Percentiles rank a stretch among this genome's conserved stretches.
Conservation (phyloP, 2,797 vertebrate genomes). For the Aeoliscus strigatus region DNA sequence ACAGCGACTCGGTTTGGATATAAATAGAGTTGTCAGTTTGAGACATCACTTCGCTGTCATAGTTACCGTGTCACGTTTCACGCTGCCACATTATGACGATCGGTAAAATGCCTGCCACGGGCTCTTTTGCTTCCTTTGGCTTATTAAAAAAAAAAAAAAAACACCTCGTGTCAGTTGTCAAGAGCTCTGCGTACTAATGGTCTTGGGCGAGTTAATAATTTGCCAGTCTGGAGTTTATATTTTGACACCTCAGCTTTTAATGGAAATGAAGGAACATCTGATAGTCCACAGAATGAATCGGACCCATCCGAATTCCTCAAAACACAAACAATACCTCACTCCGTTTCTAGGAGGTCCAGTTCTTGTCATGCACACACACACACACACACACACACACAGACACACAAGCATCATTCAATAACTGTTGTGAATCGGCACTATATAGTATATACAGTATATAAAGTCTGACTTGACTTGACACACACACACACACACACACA, state of each 20-base stretch:
- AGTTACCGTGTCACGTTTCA: slow-evolving; percentile 56
- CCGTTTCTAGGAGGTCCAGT: too few species aligned
- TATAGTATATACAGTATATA: too few species aligned
- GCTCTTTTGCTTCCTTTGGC: slow-evolving; percentile 40
- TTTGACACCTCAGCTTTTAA: slow-evolving; percentile 32
- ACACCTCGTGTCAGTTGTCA: slow-evolving; percentile 35
- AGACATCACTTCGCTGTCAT: slow-evolving; percentile 32
- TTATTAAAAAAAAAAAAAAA: slow-evolving; percentile 59
- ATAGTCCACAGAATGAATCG: background rate
- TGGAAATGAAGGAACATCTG: slow-evolving; percentile 5
- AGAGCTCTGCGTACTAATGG: slow-evolving; percentile 34
- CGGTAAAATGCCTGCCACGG: slow-evolving; percentile 56
- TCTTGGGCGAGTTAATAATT: slow-evolving; percentile 43
- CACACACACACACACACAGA: too few species aligned
- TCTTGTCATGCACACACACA: too few species aligned
- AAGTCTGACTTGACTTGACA: too few species aligned
- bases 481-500: too few species aligned
- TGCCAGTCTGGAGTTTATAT: slow-evolving; percentile 22
- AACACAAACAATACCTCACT: too few species aligned
- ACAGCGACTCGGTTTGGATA: slow-evolving; percentile 16
- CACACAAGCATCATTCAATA: too few species aligned
- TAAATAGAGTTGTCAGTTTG: slow-evolving; percentile 61
- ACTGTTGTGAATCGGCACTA: too few species aligned
- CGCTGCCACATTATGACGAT: slow-evolving; percentile 36
- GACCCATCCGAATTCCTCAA: too few species aligned